A percentile compares a stretch with the other conserved stretches of the same genome.
These are phyloP conservation scores for Ephestia elutella DNA, from an alignment of 1,140 invertebrate species.

Conservation along the genomic window DNA sequence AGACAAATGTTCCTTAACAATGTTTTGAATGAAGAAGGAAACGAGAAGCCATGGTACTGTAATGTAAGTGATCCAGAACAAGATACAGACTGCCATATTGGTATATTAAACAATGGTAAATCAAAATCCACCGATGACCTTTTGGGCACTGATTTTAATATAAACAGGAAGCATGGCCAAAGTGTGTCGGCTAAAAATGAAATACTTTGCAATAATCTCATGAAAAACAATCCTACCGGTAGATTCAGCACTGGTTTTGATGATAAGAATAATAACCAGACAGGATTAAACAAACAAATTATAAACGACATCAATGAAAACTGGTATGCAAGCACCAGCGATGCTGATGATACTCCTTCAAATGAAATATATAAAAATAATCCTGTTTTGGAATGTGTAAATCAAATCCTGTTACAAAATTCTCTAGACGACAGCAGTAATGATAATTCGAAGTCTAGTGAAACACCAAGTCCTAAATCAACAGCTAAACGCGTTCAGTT, in stretches of 20 bases:
- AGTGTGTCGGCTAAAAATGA: conserved; percentile 63
- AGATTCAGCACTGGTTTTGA: conserved; percentile 40
- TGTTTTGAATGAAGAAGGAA: conserved; percentile 53
- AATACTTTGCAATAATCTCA: conserved; percentile 55
- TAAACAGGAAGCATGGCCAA: neutral
- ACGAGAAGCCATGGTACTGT: conserved; percentile 70
- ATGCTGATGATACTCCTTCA: conserved; percentile 79
- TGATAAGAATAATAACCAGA: conserved; percentile 54
- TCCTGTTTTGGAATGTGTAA: conserved; percentile 84
- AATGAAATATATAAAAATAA: conserved; percentile 81
- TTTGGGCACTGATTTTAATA: conserved; percentile 42
- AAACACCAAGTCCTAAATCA: conserved; percentile 66
- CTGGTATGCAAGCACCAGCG: conserved; percentile 81
- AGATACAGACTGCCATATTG: conserved; percentile 57
- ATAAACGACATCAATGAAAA: conserved; percentile 76
- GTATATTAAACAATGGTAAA: conserved; percentile 43
- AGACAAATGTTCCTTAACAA: conserved; percentile 62
- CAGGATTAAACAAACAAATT: conserved; percentile 47
- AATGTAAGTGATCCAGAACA: conserved; percentile 71
- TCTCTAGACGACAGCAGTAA: conserved; percentile 71
- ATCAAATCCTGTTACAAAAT: conserved; percentile 82
- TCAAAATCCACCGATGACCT: conserved; percentile 62
- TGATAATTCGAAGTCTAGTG: conserved; percentile 67
- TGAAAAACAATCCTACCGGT: conserved; percentile 39
- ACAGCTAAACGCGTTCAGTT: conserved; percentile 71